phyloP scores from a whole-genome alignment of 2,888 invertebrate genomes.

The Clusia tigrina region DNA sequence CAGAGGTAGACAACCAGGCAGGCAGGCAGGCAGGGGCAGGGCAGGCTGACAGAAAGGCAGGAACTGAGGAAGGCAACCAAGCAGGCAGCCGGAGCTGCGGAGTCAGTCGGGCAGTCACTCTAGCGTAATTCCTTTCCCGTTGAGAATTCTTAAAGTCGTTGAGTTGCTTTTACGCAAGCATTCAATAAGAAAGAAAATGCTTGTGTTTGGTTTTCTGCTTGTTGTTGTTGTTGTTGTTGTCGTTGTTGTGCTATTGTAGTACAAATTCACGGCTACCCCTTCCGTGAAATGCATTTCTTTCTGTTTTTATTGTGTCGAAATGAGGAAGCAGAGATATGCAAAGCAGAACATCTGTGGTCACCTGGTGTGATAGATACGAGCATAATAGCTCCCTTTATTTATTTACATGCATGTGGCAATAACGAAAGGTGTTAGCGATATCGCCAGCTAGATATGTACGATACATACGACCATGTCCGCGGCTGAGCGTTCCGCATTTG shows the following conservation, averaged over 20 bases:
- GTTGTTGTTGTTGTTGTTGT: slow-evolving; percentile 20
- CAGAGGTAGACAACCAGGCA: background rate
- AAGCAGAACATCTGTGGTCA: slow-evolving; percentile 36
- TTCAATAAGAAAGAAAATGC: slow-evolving; percentile 14
- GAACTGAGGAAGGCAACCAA: too few relatives aligned
- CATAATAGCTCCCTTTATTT: too few relatives aligned
- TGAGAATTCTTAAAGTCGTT: slow-evolving; percentile 31
- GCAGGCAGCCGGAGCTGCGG: slow-evolving; percentile 15
- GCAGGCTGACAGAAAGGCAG: too few relatives aligned
- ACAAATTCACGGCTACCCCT: slow-evolving; percentile 13
- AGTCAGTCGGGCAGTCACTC: slow-evolving; percentile 37
- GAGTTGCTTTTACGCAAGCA: background rate
- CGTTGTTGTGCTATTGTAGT: slow-evolving; percentile 9
- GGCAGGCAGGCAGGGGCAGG: background rate
- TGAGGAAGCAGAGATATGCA: slow-evolving; percentile 16
- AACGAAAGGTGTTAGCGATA: slow-evolving; percentile 12
- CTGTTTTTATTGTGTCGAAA: too few relatives aligned
- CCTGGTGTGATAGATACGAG: slow-evolving; percentile 5
- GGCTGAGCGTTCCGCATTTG: too few relatives aligned
- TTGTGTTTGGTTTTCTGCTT: too few relatives aligned
- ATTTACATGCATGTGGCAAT: too few relatives aligned
- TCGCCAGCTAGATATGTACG: too few relatives aligned
- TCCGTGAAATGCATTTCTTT: background rate
- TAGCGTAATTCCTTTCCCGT: slow-evolving; percentile 42
- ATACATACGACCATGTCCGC: too few relatives aligned